These are phyloP conservation scores for Eidolon helvum DNA, from an alignment of 2,113 vertebrate species.

Conservation along the genomic window DNA sequence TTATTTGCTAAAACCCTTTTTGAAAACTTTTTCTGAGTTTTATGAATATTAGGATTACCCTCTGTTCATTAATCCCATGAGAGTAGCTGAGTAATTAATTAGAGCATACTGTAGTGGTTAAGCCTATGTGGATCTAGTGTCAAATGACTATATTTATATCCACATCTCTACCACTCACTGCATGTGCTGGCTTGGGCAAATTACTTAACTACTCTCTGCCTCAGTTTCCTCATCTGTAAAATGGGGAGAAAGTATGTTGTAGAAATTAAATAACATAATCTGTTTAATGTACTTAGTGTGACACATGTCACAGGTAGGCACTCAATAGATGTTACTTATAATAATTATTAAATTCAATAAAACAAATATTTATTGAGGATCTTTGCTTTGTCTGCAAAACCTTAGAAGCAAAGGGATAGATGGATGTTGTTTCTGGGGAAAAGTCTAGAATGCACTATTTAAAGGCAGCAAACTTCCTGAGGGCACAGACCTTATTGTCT, in stretches of 20 bases:
- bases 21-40: not conserved
- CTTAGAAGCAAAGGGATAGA: not conserved
- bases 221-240: not conserved
- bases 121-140: not conserved
- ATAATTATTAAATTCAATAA: not conserved
- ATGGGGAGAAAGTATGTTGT: not conserved
- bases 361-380: not conserved
- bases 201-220: not conserved
- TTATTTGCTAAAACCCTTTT: not conserved
- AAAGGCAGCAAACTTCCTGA: not conserved
- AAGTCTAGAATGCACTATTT: not conserved
- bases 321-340: not conserved
- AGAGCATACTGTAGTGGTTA: not conserved
- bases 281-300: not conserved
- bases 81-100: not conserved
- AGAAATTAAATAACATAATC: not conserved
- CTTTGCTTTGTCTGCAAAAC: not conserved
- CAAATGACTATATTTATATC: not conserved
- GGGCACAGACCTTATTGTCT: not conserved
- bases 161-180: not conserved
- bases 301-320: not conserved
- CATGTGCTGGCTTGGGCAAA: not conserved
- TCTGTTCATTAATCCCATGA: not conserved
- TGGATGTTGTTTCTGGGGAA: not conserved
- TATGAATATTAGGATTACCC: not conserved